A percentile compares a stretch with the other conserved stretches of the same genome.
Evolutionary conservation across 2,888 invertebrate genomes (phyloP).

Genomic region (Nomada goodeniana): DNA sequence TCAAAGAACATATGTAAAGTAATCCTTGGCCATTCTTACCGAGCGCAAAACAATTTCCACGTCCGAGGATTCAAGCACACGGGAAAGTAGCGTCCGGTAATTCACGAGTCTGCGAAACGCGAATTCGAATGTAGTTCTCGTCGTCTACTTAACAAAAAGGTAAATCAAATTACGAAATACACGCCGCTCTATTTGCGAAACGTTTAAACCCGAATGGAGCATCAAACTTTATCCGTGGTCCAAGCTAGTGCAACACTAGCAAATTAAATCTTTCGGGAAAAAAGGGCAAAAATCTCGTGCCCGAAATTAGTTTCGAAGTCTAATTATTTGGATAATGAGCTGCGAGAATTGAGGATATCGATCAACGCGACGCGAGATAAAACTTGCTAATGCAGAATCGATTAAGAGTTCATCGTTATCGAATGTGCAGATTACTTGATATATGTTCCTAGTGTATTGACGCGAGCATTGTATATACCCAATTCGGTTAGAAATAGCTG

Average conservation of each 20-base stretch:
- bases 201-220: neutral
- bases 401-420: slow-evolving; percentile 5
- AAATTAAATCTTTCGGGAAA: neutral
- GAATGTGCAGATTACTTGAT: neutral
- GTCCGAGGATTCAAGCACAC: slow-evolving; percentile 26
- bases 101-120: neutral
- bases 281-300: slow-evolving; percentile 4
- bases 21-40: slow-evolving; percentile 24
- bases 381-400: slow-evolving; percentile 7
- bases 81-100: slow-evolving; percentile 5
- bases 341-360: slow-evolving; percentile 47
- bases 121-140: slow-evolving; percentile 9
- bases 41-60: slow-evolving; percentile 39
- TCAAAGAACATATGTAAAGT: slow-evolving; percentile 41
- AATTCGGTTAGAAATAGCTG: no score
- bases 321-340: slow-evolving; percentile 46
- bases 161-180: neutral
- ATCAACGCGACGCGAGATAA: slow-evolving; percentile 15
- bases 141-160: neutral
- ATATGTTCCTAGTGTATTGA: no score
- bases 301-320: slow-evolving; percentile 30
- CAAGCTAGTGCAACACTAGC: neutral
- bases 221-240: neutral
- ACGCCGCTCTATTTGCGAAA: neutral
- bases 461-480: no score